Percentiles rank a stretch among this genome's conserved stretches.
Evolutionary conservation across 1,140 invertebrate species (phyloP).

Genomic region (Polypedilum pembai): DNA sequence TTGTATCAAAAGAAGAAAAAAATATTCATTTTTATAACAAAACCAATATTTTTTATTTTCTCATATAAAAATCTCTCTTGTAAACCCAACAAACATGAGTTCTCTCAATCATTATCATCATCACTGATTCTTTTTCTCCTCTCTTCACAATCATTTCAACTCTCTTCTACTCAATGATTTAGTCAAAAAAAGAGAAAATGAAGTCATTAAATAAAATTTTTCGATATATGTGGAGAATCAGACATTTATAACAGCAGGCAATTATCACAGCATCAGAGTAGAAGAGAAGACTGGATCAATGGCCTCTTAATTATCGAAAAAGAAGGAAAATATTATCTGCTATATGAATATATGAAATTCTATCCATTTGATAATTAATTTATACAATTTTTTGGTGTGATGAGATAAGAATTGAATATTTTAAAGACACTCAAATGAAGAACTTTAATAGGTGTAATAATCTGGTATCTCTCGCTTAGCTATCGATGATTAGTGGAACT

Average conservation of each 20-base stretch:
- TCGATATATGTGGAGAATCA: conserved; percentile 2
- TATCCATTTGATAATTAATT: conserved; percentile 13
- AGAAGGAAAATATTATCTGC: neutral
- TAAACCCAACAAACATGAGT: neutral
- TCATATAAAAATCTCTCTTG: neutral
- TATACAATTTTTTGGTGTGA: neutral
- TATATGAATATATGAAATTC: conserved; percentile 10
- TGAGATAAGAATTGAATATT: no score
- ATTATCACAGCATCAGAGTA: conserved; percentile 1
- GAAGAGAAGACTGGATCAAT: neutral
- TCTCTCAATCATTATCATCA: neutral
- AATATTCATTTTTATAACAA: conserved; percentile 1
- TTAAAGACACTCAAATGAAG: no score
- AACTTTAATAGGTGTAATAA: no score
- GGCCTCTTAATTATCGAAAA: conserved; percentile 4
- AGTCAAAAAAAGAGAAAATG: neutral
- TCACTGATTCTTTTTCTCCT: neutral
- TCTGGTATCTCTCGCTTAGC: no score
- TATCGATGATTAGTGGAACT: no score
- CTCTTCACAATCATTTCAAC: no score
- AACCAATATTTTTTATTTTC: neutral
- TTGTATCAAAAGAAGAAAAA: no score
- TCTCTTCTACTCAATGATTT: neutral
- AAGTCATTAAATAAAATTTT: conserved; percentile 1
- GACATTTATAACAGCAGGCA: conserved; percentile 16